phyloP scores from a whole-genome alignment of 2,888 invertebrate genomes.

The Sepiola atlantica region DNA sequence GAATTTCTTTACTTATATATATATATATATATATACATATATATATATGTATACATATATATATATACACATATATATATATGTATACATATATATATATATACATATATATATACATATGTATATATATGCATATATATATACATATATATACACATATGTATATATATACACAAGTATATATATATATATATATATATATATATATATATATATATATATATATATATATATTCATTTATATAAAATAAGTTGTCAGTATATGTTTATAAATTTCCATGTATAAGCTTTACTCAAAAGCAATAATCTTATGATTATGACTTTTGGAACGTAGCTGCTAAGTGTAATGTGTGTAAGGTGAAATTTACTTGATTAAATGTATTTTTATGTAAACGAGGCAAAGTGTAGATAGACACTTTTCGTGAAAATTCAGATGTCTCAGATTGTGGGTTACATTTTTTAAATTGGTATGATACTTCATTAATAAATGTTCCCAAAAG shows the following conservation, averaged over 20 bases:
- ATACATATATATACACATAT: background rate
- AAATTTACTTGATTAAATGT: too few species aligned
- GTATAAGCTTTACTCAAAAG: too few species aligned
- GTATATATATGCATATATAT: background rate
- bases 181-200: constrained; percentile 32
- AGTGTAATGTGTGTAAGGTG: too few species aligned
- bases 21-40: background rate
- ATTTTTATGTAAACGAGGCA: too few species aligned
- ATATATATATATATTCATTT: constrained; percentile 3
- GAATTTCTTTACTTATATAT: background rate
- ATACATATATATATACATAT: background rate
- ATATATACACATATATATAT: constrained; percentile 10
- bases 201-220: constrained; percentile 3
- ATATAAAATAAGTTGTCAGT: background rate
- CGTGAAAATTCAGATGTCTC: background rate
- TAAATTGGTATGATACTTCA: too few species aligned
- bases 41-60: background rate
- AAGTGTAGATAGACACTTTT: too few species aligned
- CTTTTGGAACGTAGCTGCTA: too few species aligned
- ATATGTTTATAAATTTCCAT: background rate
- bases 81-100: background rate
- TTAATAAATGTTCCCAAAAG: too few species aligned
- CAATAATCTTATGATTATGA: too few species aligned
- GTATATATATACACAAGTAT: background rate
- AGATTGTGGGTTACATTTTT: too few species aligned